These are phyloP conservation scores for Petrolisthes manimaculis DNA, from an alignment of 2,888 invertebrate species.

Conservation along the genomic window DNA sequence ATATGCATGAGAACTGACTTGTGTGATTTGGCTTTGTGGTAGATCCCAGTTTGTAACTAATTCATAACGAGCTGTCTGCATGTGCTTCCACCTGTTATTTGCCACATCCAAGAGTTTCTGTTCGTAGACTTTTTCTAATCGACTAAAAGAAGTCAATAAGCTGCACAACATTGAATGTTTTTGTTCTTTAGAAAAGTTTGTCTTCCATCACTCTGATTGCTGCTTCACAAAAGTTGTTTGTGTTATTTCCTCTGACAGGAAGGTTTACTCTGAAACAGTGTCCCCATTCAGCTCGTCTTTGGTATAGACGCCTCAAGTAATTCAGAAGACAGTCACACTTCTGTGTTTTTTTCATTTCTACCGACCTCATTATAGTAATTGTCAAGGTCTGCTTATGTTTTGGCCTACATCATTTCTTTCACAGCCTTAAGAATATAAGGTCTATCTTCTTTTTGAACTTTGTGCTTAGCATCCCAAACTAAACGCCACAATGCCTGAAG, in stretches of 20 bases:
- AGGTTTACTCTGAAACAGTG: not conserved
- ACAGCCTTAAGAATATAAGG: too few species aligned
- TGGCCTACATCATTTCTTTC: too few species aligned
- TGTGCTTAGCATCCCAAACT: too few species aligned
- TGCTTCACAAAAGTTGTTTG: constrained; percentile 9
- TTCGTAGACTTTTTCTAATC: not conserved
- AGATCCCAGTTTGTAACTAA: not conserved
- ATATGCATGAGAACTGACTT: not conserved
- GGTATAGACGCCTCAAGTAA: constrained; percentile 4
- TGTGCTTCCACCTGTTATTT: constrained; percentile 5
- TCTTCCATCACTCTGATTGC: constrained; percentile 1
- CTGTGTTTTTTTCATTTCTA: too few species aligned
- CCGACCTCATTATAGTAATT: too few species aligned
- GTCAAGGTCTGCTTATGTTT: too few species aligned
- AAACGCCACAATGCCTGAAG: constrained; percentile 18
- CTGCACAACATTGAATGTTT: constrained; percentile 14
- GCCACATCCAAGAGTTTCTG: constrained; percentile 9
- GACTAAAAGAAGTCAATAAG: constrained; percentile 7
- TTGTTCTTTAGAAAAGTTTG: not conserved
- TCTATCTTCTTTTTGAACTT: too few species aligned
- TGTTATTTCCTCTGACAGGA: not conserved
- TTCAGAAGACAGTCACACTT: too few species aligned
- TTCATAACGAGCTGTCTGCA: not conserved
- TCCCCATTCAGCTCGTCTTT: not conserved
- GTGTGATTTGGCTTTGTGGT: not conserved